Conservation (phyloP, 2,888 invertebrate genomes). For the Conus canariensis region DNA sequence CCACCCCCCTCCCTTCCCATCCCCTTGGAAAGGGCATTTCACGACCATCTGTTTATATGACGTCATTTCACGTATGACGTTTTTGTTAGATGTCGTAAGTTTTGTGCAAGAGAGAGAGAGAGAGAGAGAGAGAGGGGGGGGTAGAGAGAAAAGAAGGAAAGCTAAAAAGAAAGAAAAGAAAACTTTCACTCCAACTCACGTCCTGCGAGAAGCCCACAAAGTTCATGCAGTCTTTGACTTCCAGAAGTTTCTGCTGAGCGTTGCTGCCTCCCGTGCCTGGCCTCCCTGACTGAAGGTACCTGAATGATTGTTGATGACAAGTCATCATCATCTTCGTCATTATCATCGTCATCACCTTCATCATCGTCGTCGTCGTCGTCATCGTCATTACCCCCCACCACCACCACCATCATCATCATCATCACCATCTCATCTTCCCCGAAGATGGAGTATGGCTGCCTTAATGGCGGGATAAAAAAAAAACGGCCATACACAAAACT, state of each 20-base stretch:
- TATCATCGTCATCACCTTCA: background rate
- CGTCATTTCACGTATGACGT: too few relatives aligned
- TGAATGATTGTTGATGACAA: constrained; percentile 16
- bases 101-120: too few relatives aligned
- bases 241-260: constrained; percentile 66
- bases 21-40: background rate
- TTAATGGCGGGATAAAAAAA: too few relatives aligned
- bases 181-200: constrained; percentile 51
- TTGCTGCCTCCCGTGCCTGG: constrained; percentile 34
- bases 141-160: background rate
- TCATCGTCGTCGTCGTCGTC: background rate
- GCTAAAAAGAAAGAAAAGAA: background rate
- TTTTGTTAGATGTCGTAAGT: too few relatives aligned
- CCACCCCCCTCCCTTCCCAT: too few relatives aligned
- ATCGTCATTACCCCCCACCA: background rate
- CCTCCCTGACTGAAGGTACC: constrained; percentile 44
- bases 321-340: background rate
- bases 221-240: constrained; percentile 65
- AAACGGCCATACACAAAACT: too few relatives aligned
- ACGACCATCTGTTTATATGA: background rate
- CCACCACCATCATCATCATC: background rate
- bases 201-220: constrained; percentile 64
- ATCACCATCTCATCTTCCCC: background rate
- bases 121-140: too few relatives aligned
- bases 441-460: too few relatives aligned